Base-by-base conservation (phyloP, 2,113 vertebrate species). In the Psittacara wagleri region DNA sequence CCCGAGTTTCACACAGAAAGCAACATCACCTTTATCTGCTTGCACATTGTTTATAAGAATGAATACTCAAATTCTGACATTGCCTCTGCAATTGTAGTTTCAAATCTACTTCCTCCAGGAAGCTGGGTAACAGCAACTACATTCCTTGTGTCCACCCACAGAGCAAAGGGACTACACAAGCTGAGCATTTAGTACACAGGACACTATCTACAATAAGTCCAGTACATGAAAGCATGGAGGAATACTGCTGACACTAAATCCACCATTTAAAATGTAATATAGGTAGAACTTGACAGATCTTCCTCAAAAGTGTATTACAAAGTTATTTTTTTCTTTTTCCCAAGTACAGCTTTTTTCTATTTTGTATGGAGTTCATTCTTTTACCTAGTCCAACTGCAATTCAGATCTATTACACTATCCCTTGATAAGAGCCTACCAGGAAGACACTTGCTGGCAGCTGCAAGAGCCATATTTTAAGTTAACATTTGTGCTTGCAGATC, bases 111-210 rank as follows among this genome's bases (percentile, higher is more conserved):
- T 77, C 25, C 43, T 27, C 25, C 29, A 72, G 25, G 35, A 64
- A 15, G 17, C 27, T 41, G 66, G 72, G 31, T 77, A 67, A 43
- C 23, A 75, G 31, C 66, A 73, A 22, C 18, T 37, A 35, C 54
- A 33, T 14, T 49, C 44, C 44, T 63, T 43, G 33, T 25, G 55
- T 37, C 35, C 43, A 44, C 10, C 43, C 73, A 27, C 22, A 46
- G 49, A 57, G 66, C 20, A 31, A 29, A 48, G 37, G 4, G 57
- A 33, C 19, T 6, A 9, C 24, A 20, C 17, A 63, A 20, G 31
- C 49, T 1, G 13, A 41, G 10, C 20, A n/a, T 25, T 86, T 64
- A 51, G 15, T 27, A 55, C 0, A 1, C 29, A 67, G 33, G 16
- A 43, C 2, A 4, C 19, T 10, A 7, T 7, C 37, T 70, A 49